These are phyloP conservation scores for Madoqua kirkii DNA, from an alignment of 2,113 vertebrate species.

Conservation along the genomic window DNA sequence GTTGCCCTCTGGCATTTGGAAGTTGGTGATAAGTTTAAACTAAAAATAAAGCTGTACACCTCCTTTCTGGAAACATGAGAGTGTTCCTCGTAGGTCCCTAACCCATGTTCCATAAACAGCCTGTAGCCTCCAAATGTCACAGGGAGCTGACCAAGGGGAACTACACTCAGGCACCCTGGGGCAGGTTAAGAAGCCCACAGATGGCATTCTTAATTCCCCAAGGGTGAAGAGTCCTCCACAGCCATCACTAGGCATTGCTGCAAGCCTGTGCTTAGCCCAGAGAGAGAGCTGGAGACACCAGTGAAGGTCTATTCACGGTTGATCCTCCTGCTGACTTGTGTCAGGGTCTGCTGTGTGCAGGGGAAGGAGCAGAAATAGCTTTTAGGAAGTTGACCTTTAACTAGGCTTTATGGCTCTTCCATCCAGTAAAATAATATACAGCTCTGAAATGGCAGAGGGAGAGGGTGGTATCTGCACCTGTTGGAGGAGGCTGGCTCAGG, in stretches of 20 bases:
- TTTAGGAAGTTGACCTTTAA: slow-evolving; percentile 55
- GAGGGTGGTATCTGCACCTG: background rate
- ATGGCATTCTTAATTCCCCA: slow-evolving; percentile 2
- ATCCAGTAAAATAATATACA: background rate
- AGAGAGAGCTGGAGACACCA: background rate
- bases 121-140: slow-evolving; percentile 69
- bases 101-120: slow-evolving; percentile 19
- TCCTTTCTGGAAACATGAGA: slow-evolving; percentile 74
- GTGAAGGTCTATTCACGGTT: background rate
- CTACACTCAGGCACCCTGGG: background rate
- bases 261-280: background rate
- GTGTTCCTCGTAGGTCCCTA: background rate
- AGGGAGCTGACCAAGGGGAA: background rate
- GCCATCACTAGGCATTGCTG: background rate
- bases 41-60: slow-evolving; percentile 59
- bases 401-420: background rate
- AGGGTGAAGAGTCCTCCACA: background rate
- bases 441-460: background rate
- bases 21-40: slow-evolving; percentile 11
- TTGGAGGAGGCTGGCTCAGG: background rate
- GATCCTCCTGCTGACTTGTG: background rate
- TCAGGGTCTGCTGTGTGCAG: background rate
- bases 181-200: background rate
- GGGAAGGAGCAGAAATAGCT: slow-evolving; percentile 52
- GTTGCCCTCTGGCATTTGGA: background rate